Evolutionary conservation across 2,888 invertebrate genomes (phyloP).

Genomic region (Cerceris ruficornis): DNA sequence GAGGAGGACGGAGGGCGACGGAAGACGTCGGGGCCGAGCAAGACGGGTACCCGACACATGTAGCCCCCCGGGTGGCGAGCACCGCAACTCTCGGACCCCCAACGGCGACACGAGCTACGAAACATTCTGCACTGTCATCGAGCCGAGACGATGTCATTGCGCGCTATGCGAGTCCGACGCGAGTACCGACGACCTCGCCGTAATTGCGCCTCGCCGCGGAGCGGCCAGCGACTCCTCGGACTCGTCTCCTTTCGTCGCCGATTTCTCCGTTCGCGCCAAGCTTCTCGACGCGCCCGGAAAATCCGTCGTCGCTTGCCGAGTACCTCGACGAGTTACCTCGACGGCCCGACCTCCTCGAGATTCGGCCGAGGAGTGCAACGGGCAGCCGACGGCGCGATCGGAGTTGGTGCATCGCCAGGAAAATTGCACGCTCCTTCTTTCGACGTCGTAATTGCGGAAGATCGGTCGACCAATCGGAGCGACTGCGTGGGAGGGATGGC

Average conservation of each 20-base stretch:
- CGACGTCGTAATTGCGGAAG: conserved; percentile 67
- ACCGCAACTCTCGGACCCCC: conserved; percentile 73
- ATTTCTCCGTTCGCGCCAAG: neutral
- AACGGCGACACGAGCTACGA: conserved; percentile 71
- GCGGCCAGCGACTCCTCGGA: too few relatives aligned
- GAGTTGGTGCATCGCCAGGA: conserved; percentile 60
- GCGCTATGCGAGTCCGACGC: conserved; percentile 35
- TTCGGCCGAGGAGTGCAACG: conserved; percentile 45
- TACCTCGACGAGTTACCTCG: neutral
- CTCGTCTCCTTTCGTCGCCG: too few relatives aligned
- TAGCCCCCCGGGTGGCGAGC: conserved; percentile 74
- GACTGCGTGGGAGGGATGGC: conserved; percentile 43
- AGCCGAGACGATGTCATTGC: conserved; percentile 57
- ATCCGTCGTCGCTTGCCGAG: neutral
- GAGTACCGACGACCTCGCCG: neutral
- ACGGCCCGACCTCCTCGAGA: conserved; percentile 16
- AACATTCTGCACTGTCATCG: conserved; percentile 78
- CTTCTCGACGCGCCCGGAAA: neutral
- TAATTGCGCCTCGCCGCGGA: too few relatives aligned
- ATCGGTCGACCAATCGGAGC: conserved; percentile 65
- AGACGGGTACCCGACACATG: conserved; percentile 75
- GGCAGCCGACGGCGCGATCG: conserved; percentile 51
- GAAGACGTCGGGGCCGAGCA: conserved; percentile 38
- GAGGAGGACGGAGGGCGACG: neutral
- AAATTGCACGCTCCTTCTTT: conserved; percentile 60